Percentiles rank a stretch among this genome's conserved stretches.
phyloP scores from a whole-genome alignment of 1,140 invertebrate species.

The Procambarus virginalis region DNA sequence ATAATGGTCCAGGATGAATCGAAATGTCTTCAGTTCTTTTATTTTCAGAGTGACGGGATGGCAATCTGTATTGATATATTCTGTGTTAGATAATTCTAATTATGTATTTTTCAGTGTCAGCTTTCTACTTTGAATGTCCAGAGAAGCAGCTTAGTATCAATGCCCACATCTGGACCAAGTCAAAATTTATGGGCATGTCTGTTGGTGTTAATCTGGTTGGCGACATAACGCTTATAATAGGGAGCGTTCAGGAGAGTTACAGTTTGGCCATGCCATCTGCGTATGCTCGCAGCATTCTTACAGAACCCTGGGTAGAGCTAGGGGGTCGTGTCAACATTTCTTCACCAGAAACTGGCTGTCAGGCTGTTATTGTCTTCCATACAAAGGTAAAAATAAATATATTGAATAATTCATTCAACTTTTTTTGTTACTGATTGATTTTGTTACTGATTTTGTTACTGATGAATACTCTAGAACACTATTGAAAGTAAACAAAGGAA shows the following conservation, averaged over 20 bases:
- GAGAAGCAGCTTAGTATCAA: conserved; percentile 92
- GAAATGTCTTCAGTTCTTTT: too few species aligned
- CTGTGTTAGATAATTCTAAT: too few species aligned
- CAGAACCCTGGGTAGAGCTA: conserved; percentile 97
- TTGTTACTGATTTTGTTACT: too few species aligned
- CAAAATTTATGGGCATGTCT: conserved; percentile 96
- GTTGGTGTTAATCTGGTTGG: conserved; percentile 81
- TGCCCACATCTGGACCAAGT: conserved; percentile 98
- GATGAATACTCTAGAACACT: too few species aligned
- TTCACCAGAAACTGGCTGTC: conserved; percentile 92
- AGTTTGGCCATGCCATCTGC: conserved; percentile 95
- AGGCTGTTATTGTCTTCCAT: conserved; percentile 75
- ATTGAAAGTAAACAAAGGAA: too few species aligned
- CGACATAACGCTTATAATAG: conserved; percentile 71
- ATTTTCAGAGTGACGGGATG: background rate
- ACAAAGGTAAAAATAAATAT: conserved; percentile 74
- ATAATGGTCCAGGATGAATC: too few species aligned
- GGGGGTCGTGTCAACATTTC: conserved; percentile 92
- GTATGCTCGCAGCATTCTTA: conserved; percentile 92
- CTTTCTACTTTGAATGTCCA: conserved; percentile 97
- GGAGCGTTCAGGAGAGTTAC: conserved; percentile 79
- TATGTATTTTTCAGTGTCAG: conserved; percentile 84
- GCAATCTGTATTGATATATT: too few species aligned
- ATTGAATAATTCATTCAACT: too few species aligned
- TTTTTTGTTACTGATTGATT: too few species aligned